Base-by-base conservation (phyloP, 2,113 vertebrate species). In the Lophotis ruficrista region DNA sequence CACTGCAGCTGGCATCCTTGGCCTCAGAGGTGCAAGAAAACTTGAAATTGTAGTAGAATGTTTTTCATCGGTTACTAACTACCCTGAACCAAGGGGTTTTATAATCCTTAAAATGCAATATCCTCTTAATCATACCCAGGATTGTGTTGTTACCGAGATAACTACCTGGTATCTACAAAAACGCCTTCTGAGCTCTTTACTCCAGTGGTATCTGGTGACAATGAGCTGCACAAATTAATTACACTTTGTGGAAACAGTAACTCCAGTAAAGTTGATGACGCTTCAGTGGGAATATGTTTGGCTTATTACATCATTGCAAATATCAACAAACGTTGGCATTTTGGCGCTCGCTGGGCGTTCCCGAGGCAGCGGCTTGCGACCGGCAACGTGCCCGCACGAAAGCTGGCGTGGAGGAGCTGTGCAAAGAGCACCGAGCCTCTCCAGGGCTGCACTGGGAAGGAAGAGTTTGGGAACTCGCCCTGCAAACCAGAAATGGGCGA, bases 291-390 rank as follows among this genome's bases (percentile, higher is more conserved):
- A 77, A 69, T 70, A 53, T 84, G 70, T 96, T 96, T 91, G 87
- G 45, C 54, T 92, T 87, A 69, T 95, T 57, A 93, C 82, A 66
- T 94, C 94, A 95, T 5, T 58, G 66, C 78, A 82, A 84, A 17
- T 35, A 95, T 38, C 81, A 91, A 61, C 91, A 85, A 60, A 95
- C 33, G 57, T 53, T 85, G 89, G 86, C 19, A 33, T 92, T 95
- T 79, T 0, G 3, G 81, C 0, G 9, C 61, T 50, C 0, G 8
- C 12, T 1, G 0, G 64, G 68, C 80, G 83, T 48, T 94, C 86
- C 83, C 3, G 1, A 13, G 37, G 70, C 77, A 64, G 83, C 1
- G 1, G 73, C 41, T 50, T 33, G 45, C 9, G 17, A 45, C 51
- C 11, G 1, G 81, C 69, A 57, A 6, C 0, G 3, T 12, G 83